Base-by-base conservation (phyloP, 2,797 vertebrate genomes). In the Neosalanx taihuensis region DNA sequence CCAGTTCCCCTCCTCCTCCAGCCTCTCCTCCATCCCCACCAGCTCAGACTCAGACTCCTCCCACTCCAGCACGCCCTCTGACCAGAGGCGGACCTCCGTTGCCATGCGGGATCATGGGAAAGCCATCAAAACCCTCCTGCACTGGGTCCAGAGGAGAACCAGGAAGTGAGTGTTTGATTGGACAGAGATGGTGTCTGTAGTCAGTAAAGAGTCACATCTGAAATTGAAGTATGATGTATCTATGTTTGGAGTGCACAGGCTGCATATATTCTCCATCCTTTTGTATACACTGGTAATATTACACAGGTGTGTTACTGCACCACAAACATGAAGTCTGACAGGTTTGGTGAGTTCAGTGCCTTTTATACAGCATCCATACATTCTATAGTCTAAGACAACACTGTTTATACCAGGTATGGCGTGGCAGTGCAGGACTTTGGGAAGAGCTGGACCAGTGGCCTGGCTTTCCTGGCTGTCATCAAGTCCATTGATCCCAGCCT, bases 61-160 rank as follows among this genome's bases (percentile, higher is more conserved):
- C 65, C 88, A 90, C 78, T 93, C 94, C 71, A 94, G 91, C 87
- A 94, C 94, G 0, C 94, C 95, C 0, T 93, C 92, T 0, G 85
- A 94, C 0, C 94, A 96, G 76, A 91, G 88, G 68, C 92, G 78
- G 18, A 73, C 90, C 67, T 88, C 87, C 0, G 13, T 91, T 6
- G 87, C 94, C 0, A 90, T 93, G 80, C 94, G 93, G 73, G 96
- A 97, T 77, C 95, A 98, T 72, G 91, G 94, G 78, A 96, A 89
- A 83, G 93, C 95, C 83, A 98, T 99, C 87, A 95, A 94, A 86
- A 95, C 94, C 29, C 94, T 99, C 76, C 86, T 99, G 82, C 90
- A 94, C 1, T 99, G 97, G 97, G 95, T 98, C 56, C 97, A 99
- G 90, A 95, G 94, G 81, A 94, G 95, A 75, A 98, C 96, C 0